These are phyloP conservation scores for Ctenosaura bakeri DNA, from an alignment of 2,797 vertebrate species.

Conservation along the genomic window DNA sequence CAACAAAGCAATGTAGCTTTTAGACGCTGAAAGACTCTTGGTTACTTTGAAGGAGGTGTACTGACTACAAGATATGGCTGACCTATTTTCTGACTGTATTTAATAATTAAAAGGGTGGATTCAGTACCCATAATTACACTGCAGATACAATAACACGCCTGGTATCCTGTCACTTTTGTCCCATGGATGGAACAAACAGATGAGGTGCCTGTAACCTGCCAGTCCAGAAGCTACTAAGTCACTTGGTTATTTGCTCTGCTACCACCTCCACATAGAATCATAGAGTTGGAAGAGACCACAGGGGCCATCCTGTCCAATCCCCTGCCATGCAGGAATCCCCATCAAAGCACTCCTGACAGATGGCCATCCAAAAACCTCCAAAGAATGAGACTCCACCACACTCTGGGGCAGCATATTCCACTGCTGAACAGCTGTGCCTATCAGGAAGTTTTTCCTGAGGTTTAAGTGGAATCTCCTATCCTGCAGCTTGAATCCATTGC, in stretches of 20 bases:
- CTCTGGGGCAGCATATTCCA: too few relatives aligned
- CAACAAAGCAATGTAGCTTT: background rate
- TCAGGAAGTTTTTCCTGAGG: too few relatives aligned
- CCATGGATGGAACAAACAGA: background rate
- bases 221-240: background rate
- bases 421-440: too few relatives aligned
- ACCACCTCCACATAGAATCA: background rate
- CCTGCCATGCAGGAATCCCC: too few relatives aligned
- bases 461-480: too few relatives aligned
- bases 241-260: background rate
- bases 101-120: constrained; percentile 12
- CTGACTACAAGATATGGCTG: background rate
- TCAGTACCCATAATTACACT: background rate
- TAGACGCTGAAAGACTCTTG: background rate
- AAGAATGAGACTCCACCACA: too few relatives aligned
- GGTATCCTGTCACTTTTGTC: background rate
- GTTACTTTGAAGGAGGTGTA: constrained; percentile 11
- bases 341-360: too few relatives aligned
- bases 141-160: too few relatives aligned
- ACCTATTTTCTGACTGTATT: constrained; percentile 11
- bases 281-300: too few relatives aligned
- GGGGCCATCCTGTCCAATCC: too few relatives aligned
- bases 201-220: background rate
- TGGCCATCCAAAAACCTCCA: too few relatives aligned
- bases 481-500: too few relatives aligned